These are phyloP conservation scores for Suricata suricatta DNA, from an alignment of 2,113 vertebrate species.

Conservation along the genomic window DNA sequence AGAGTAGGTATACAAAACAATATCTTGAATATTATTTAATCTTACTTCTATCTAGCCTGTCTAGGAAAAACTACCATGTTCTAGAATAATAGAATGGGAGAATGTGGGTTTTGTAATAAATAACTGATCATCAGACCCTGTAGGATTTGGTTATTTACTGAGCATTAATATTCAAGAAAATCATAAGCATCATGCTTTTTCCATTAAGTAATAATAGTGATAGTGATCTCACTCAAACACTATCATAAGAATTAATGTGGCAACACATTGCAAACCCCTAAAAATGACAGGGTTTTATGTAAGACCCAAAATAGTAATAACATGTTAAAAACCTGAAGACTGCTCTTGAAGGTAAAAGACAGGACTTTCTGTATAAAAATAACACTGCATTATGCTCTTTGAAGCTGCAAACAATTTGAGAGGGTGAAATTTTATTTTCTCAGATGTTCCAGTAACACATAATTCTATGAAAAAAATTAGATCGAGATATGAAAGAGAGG, in stretches of 20 bases:
- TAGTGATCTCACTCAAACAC: neutral
- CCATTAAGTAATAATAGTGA: neutral
- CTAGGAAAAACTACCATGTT: neutral
- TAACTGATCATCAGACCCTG: neutral
- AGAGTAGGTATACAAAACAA: neutral
- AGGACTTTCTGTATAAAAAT: slow-evolving; percentile 59
- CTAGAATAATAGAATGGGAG: neutral
- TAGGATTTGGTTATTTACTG: neutral
- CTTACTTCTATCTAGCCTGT: neutral
- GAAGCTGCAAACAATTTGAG: slow-evolving; percentile 51
- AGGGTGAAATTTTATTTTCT: slow-evolving; percentile 73
- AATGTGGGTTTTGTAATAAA: neutral
- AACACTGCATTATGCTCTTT: slow-evolving; percentile 17
- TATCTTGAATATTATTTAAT: neutral
- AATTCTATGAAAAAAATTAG: slow-evolving; percentile 64
- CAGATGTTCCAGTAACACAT: slow-evolving; percentile 59
- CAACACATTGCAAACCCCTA: neutral
- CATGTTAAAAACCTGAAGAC: slow-evolving; percentile 32
- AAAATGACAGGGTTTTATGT: slow-evolving; percentile 47
- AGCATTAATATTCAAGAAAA: slow-evolving; percentile 49
- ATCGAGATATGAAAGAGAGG: slow-evolving; percentile 51
- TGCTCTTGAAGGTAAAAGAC: slow-evolving; percentile 14
- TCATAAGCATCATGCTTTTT: neutral
- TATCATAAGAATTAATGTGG: slow-evolving; percentile 45
- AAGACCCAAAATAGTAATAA: slow-evolving; percentile 49